phyloP scores from a whole-genome alignment of 1,140 invertebrate species.

The Drosophila quadrilineata region DNA sequence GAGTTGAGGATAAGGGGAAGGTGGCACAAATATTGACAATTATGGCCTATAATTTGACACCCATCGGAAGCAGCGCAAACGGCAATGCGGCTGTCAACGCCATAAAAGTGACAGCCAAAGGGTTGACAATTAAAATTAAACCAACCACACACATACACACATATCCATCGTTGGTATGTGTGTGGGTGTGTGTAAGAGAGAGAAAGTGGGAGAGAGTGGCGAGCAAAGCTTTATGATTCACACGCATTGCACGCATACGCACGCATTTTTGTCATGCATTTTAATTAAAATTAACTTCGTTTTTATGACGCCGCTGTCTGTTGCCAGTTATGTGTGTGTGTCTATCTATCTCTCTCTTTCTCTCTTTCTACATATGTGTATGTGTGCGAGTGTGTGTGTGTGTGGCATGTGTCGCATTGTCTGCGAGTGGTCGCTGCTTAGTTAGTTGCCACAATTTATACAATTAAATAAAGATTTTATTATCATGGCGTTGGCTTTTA shows the following conservation, averaged over 20 bases:
- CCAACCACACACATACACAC: conserved; percentile 12
- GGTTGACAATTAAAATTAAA: conserved; percentile 74
- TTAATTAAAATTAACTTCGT: conserved; percentile 80
- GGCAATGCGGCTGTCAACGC: conserved; percentile 29
- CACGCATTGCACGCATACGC: conserved; percentile 21
- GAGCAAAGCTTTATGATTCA: conserved; percentile 54
- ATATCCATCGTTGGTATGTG: no score
- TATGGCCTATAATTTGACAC: conserved; percentile 77
- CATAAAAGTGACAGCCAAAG: conserved; percentile 56
- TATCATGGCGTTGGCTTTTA: conserved; percentile 59
- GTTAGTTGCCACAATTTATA: conserved; percentile 67
- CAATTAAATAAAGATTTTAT: conserved; percentile 80
- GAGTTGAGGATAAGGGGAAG: no score
- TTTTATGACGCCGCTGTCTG: conserved; percentile 64
- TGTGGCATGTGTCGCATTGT: conserved; percentile 37
- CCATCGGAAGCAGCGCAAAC: conserved; percentile 47
- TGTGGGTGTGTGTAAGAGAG: no score
- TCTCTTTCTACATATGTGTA: no score
- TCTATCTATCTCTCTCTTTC: no score
- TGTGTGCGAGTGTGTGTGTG: no score
- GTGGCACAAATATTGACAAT: conserved; percentile 72
- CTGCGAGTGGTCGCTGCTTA: conserved; percentile 33
- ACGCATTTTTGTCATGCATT: conserved; percentile 70
- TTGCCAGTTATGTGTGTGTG: background rate
- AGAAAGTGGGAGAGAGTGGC: background rate